These are phyloP conservation scores for Orgyia antiqua DNA, from an alignment of 2,888 invertebrate species.

Conservation along the genomic window DNA sequence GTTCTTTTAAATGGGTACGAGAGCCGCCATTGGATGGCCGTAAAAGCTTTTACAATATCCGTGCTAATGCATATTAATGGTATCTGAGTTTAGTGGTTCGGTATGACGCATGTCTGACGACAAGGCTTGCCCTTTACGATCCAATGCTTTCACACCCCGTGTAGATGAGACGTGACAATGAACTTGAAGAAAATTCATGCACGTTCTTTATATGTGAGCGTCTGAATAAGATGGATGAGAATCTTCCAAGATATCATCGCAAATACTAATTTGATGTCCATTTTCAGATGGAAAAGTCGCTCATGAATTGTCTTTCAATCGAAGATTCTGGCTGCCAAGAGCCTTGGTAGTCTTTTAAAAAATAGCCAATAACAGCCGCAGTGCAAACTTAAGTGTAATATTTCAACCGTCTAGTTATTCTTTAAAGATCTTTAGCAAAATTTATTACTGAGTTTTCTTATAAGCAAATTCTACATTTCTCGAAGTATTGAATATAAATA, in stretches of 20 bases:
- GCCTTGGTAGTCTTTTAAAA: too few species aligned
- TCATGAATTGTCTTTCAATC: too few species aligned
- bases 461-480: not conserved
- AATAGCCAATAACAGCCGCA: too few species aligned
- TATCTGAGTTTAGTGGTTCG: slow-evolving; percentile 18
- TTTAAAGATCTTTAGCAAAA: too few species aligned
- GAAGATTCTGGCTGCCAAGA: too few species aligned
- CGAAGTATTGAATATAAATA: not conserved
- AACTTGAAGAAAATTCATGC: slow-evolving; percentile 30
- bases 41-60: slow-evolving; percentile 22
- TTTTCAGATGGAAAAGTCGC: too few species aligned
- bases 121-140: slow-evolving; percentile 22
- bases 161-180: slow-evolving; percentile 30
- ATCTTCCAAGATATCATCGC: too few species aligned
- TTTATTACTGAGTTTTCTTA: too few species aligned
- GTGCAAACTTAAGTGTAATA: too few species aligned
- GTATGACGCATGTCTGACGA: slow-evolving; percentile 35
- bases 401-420: too few species aligned
- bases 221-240: too few species aligned
- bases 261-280: too few species aligned
- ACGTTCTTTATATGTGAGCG: not conserved
- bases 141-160: slow-evolving; percentile 14
- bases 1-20: not conserved
- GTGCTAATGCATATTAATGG: slow-evolving; percentile 43
- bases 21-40: slow-evolving; percentile 7